Percentiles rank a stretch among this genome's conserved stretches.
Evolutionary conservation across 2,888 invertebrate species (phyloP).

Genomic region (Suillia variegata): DNA sequence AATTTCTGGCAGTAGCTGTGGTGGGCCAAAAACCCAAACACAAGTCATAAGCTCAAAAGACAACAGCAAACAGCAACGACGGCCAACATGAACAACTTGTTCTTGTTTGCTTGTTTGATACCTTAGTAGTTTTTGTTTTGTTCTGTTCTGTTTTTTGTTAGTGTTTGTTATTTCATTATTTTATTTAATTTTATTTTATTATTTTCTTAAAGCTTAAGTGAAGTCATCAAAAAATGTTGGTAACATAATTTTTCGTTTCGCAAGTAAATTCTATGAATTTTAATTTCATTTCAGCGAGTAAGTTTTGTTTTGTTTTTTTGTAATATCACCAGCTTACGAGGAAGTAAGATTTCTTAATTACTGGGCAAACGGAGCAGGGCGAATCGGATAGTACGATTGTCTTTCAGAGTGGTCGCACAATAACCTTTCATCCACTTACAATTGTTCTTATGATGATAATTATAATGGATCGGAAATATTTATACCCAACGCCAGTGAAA

Average conservation of each 20-base stretch:
- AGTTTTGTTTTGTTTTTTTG: not conserved
- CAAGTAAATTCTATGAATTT: constrained; percentile 36
- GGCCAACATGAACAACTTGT: constrained; percentile 40
- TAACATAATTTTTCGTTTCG: constrained; percentile 20
- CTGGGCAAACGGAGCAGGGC: constrained; percentile 26
- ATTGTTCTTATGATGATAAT: not conserved
- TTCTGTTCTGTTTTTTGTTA: too few relatives aligned
- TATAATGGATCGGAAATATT: too few relatives aligned
- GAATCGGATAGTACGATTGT: too few relatives aligned
- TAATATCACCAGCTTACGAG: constrained; percentile 22
- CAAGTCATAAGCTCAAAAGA: constrained; percentile 27
- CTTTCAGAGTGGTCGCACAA: not conserved
- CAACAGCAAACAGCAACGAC: constrained; percentile 21
- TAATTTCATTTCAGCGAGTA: constrained; percentile 17
- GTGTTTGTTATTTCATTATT: too few relatives aligned
- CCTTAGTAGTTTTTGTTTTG: too few relatives aligned
- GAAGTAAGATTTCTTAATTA: constrained; percentile 52
- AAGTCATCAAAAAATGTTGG: constrained; percentile 49
- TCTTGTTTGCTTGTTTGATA: not conserved
- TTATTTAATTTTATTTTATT: not conserved
- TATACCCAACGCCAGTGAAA: too few relatives aligned
- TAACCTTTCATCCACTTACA: constrained; percentile 1
- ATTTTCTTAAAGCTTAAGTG: constrained; percentile 39
- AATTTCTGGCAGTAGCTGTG: not conserved
- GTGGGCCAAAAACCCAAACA: constrained; percentile 11